Evolutionary conservation across 2,113 vertebrate species (phyloP).

Genomic region (Machaerirhynchus nigripectus): DNA sequence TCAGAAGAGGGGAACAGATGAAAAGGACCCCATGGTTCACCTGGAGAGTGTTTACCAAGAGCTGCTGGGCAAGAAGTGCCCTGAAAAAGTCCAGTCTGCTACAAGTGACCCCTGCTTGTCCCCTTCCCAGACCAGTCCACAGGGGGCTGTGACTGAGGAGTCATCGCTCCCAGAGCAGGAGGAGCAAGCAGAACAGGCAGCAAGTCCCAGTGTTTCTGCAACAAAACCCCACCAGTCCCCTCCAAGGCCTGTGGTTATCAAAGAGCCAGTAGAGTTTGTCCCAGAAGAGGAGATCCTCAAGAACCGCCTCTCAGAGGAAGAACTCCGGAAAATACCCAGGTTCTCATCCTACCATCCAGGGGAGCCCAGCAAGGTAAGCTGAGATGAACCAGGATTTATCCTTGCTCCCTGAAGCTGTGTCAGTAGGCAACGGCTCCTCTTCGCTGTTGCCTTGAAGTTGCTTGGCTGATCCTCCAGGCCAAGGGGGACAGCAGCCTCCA

Average conservation of each 20-base stretch:
- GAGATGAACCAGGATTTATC: not conserved
- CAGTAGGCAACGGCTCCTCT: not conserved
- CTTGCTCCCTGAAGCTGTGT: not conserved
- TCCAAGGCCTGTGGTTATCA: slow-evolving; percentile 69
- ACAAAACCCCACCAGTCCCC: slow-evolving; percentile 59
- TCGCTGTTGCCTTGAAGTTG: not conserved
- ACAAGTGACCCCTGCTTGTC: slow-evolving; percentile 31
- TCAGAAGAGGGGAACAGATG: slow-evolving; percentile 54
- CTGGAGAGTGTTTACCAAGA: slow-evolving; percentile 76
- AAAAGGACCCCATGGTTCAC: slow-evolving; percentile 72
- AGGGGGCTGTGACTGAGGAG: not conserved
- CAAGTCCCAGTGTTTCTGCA: slow-evolving; percentile 58
- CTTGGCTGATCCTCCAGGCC: not conserved
- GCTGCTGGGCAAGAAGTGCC: slow-evolving; percentile 60
- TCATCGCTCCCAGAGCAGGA: slow-evolving; percentile 21
- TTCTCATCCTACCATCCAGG: slow-evolving; percentile 88
- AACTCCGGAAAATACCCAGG: slow-evolving; percentile 80
- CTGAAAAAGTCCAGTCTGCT: slow-evolving; percentile 50
- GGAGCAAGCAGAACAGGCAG: slow-evolving; percentile 17
- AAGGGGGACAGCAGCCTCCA: not conserved
- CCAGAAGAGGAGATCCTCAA: slow-evolving; percentile 84
- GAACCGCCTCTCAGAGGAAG: slow-evolving; percentile 83
- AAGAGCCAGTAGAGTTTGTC: slow-evolving; percentile 77
- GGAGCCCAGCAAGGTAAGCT: slow-evolving; percentile 81
- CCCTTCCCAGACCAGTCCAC: not conserved